phyloP scores from a whole-genome alignment of 2,888 invertebrate genomes.

The Paralinhomoeus sp. region DNA sequence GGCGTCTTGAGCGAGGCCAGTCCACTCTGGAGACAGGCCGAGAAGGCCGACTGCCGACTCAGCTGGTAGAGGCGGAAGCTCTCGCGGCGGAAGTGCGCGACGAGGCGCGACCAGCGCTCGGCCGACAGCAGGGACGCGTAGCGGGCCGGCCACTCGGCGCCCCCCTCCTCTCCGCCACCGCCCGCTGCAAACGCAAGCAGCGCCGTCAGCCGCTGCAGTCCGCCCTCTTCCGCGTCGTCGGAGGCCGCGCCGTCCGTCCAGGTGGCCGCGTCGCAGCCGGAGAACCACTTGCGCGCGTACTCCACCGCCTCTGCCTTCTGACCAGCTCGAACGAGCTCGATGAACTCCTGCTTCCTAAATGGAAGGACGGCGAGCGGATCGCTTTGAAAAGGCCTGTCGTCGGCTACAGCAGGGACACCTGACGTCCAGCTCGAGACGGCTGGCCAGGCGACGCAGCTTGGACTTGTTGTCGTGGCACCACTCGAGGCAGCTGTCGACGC shows the following conservation, averaged over 20 bases:
- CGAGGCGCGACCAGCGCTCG: conserved; percentile 57
- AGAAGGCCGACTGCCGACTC: conserved; percentile 66
- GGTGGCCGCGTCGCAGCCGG: not conserved
- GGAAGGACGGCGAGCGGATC: too few relatives aligned
- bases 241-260: not conserved
- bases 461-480: conserved; percentile 33
- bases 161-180: too few relatives aligned
- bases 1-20: conserved; percentile 83
- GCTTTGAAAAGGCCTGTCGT: too few relatives aligned
- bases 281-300: conserved; percentile 74
- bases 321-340: conserved; percentile 58
- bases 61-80: conserved; percentile 83
- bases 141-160: too few relatives aligned
- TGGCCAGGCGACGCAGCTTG: conserved; percentile 32
- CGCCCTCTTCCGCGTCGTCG: not conserved
- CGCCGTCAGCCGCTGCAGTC: conserved; percentile 8
- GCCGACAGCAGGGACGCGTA: too few relatives aligned
- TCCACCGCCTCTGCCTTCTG: conserved; percentile 66
- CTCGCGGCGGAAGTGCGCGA: conserved; percentile 70
- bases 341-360: conserved; percentile 34
- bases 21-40: conserved; percentile 72
- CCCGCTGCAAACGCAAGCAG: conserved; percentile 7
- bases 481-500: too few relatives aligned
- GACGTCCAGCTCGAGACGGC: conserved; percentile 80
- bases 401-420: too few relatives aligned